Evolutionary conservation across 2,797 vertebrate genomes (phyloP).

Genomic region (Pagetopsis macropterus): DNA sequence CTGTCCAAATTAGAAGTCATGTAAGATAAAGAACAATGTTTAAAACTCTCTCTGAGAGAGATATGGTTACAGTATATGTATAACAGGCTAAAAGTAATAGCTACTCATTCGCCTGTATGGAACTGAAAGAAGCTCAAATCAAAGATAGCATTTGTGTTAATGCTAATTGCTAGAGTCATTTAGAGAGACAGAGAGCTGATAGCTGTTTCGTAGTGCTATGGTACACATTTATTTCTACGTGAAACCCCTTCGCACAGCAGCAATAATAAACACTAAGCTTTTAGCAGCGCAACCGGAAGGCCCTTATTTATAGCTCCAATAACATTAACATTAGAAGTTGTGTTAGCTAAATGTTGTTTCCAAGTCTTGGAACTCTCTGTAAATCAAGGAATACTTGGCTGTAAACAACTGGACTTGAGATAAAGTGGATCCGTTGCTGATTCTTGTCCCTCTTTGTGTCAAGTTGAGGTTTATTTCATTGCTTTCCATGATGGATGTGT

Average conservation of each 20-base stretch:
- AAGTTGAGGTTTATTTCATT: neutral
- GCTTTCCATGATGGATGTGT: neutral
- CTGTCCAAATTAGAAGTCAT: too few species aligned
- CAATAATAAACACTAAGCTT: slow-evolving; percentile 59
- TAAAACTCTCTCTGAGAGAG: too few species aligned
- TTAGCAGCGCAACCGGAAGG: slow-evolving; percentile 39
- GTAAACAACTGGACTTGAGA: slow-evolving; percentile 13
- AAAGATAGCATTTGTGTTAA: slow-evolving; percentile 37
- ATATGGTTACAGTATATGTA: too few species aligned
- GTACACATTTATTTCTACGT: slow-evolving; percentile 14
- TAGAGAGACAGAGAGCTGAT: slow-evolving; percentile 40
- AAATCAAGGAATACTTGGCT: slow-evolving; percentile 53
- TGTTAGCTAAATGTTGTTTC: slow-evolving; percentile 53
- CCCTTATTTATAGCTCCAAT: slow-evolving; percentile 59
- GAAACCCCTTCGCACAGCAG: slow-evolving; percentile 29
- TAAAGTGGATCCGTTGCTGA: neutral
- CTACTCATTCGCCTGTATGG: too few species aligned
- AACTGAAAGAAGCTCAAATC: slow-evolving; percentile 16
- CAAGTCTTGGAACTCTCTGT: slow-evolving; percentile 38
- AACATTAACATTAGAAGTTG: slow-evolving; percentile 8
- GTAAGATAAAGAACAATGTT: too few species aligned
- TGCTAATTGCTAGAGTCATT: slow-evolving; percentile 54
- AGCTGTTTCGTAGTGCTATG: neutral
- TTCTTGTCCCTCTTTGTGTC: slow-evolving; percentile 14
- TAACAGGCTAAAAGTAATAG: too few species aligned